A percentile compares a stretch with the other conserved stretches of the same genome.
These are phyloP conservation scores for Elgaria multicarinata DNA, from an alignment of 2,113 vertebrate genomes.

Conservation along the genomic window DNA sequence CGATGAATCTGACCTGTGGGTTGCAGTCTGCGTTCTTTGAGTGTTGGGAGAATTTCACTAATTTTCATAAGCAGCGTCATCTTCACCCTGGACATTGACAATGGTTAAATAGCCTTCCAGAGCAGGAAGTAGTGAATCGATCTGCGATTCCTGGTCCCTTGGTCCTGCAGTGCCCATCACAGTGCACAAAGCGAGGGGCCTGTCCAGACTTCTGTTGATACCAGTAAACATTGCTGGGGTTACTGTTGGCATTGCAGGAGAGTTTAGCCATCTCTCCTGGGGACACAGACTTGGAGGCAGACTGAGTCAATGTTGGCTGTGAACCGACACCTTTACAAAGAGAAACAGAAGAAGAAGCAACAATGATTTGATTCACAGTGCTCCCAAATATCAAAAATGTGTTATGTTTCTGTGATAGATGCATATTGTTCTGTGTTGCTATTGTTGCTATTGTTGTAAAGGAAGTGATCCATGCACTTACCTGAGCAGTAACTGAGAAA, in stretches of 20 bases:
- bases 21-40: too few species aligned
- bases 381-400: too few species aligned
- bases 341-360: too few species aligned
- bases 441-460: too few species aligned
- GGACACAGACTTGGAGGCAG: not conserved
- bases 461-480: too few species aligned
- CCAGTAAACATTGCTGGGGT: not conserved
- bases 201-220: not conserved
- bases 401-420: too few species aligned
- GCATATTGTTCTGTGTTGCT: too few species aligned
- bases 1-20: too few species aligned
- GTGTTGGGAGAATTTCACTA: too few species aligned
- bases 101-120: constrained; percentile 17
- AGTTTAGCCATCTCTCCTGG: not conserved
- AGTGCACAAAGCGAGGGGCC: not conserved
- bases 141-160: not conserved
- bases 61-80: not conserved
- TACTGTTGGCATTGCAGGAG: not conserved
- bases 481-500: too few species aligned
- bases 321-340: too few species aligned
- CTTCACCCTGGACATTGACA: not conserved
- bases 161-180: not conserved
- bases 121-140: not conserved
- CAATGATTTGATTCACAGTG: too few species aligned
- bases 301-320: not conserved